Evolutionary conservation across 2,797 vertebrate genomes (phyloP), one percentile per base, ranked within the genome.

Genomic region (Enteromius radiatus): DNA sequence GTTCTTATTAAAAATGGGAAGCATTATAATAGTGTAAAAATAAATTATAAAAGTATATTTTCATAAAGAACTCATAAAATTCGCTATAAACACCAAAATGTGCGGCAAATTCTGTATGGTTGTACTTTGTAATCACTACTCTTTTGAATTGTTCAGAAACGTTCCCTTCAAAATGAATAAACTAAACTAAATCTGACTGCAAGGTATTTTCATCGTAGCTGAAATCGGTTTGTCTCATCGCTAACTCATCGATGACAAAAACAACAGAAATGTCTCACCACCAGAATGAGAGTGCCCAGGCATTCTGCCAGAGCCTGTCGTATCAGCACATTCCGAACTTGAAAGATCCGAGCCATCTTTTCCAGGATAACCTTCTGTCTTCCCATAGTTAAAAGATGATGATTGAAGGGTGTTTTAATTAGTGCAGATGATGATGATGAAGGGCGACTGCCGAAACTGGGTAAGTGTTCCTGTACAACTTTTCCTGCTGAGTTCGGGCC

Each of bases 251-350:
- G 12, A 71, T 80, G 70, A 74, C 10, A 82, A 65, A 76, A 67
- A 71, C 28, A 82, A 74, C 33, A 28, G 28, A 15, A 78, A 47
- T 11, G 67, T 95, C 96, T 95, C 89, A 96, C 95, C 95, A 97
- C 96, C 68, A 96, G 91, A 81, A 97, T 94, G 21, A 96, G 93
- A 0, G 95, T 97, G 71, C 96, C 96, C 89, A 96, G 90, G 84
- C 95, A 95, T 83, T 97, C 96, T 0, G 96, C 95, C 89, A 97
- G 90, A 0, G 93, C 95, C 88, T 96, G 96, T 49, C 95, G 91
- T 17, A 96, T 82, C 76, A 97, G 88, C 70, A 90, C 88, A 77
- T 96, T 95, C 54, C 91, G 91, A 87, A 96, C 93, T 75, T 91
- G 93, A 79, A 96, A 90, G 89, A 91, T 91, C 19, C 88, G 90